Evolutionary conservation across 2,888 invertebrate genomes (phyloP).

Genomic region (Slavum lentiscoides): DNA sequence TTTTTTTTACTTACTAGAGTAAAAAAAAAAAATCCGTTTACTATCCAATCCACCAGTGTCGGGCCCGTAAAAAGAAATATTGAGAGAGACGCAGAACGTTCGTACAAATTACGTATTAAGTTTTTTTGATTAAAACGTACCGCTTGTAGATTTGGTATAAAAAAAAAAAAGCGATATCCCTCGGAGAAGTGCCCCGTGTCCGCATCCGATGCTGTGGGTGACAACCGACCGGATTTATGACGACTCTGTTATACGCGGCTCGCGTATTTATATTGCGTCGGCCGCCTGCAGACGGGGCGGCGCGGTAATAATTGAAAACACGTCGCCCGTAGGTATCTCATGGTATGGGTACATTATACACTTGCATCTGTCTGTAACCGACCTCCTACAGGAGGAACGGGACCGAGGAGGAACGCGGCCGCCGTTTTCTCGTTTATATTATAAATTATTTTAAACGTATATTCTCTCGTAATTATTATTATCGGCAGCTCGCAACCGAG

Average conservation of each 20-base stretch:
- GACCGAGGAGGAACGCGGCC: too few species aligned
- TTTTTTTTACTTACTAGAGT: neutral
- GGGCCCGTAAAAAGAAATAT: neutral
- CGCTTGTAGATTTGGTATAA: neutral
- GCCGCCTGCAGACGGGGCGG: conserved; percentile 6
- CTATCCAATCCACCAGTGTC: neutral
- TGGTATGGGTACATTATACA: neutral
- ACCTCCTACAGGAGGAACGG: too few species aligned
- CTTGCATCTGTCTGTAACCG: neutral
- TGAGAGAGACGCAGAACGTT: conserved; percentile 9
- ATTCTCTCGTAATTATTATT: too few species aligned
- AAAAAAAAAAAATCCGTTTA: conserved; percentile 5
- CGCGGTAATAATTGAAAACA: conserved; percentile 49
- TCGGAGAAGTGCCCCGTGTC: neutral
- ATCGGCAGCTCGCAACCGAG: too few species aligned
- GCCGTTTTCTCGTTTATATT: too few species aligned
- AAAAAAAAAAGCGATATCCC: neutral
- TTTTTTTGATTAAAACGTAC: conserved; percentile 27
- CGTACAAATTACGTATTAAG: neutral
- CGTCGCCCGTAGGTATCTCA: conserved; percentile 38
- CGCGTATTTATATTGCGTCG: neutral
- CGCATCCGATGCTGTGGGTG: conserved; percentile 18
- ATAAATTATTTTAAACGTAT: too few species aligned
- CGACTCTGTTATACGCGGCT: conserved; percentile 29
- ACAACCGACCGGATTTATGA: conserved; percentile 47